Percentiles rank a stretch among this genome's conserved stretches.
These are phyloP conservation scores for Gymnosoma rotundatum DNA, from an alignment of 2,888 invertebrate species.

Conservation along the genomic window DNA sequence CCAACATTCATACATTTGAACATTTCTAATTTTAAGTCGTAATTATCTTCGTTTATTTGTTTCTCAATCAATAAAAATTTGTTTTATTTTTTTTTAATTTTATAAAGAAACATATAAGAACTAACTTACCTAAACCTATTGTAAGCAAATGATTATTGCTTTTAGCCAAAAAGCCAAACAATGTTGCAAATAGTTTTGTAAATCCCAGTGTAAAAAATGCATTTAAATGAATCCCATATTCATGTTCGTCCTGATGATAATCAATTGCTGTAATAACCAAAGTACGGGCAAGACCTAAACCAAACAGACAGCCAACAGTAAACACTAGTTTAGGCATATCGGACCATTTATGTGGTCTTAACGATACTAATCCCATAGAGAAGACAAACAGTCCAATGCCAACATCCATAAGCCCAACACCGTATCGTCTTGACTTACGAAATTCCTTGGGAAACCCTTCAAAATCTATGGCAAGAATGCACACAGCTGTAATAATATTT, in stretches of 20 bases:
- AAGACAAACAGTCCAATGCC: slow-evolving; percentile 95
- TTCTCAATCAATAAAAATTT: too few species aligned
- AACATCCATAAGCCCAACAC: slow-evolving; percentile 96
- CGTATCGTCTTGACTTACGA: slow-evolving; percentile 93
- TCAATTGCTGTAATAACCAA: slow-evolving; percentile 85
- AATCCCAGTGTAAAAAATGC: slow-evolving; percentile 97
- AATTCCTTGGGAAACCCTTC: slow-evolving; percentile 91
- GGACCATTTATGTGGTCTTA: slow-evolving; percentile 78
- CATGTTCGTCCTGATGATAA: slow-evolving; percentile 94
- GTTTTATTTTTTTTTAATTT: too few species aligned
- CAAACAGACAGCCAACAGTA: slow-evolving; percentile 82
- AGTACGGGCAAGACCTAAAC: slow-evolving; percentile 86
- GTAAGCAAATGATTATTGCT: slow-evolving; percentile 79
- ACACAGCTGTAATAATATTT: slow-evolving; percentile 88
- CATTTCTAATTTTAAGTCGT: too few species aligned
- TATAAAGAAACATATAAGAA: too few species aligned
- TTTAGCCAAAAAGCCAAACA: slow-evolving; percentile 75
- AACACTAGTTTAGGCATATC: slow-evolving; percentile 74
- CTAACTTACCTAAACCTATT: slow-evolving; percentile 79
- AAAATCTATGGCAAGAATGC: slow-evolving; percentile 98
- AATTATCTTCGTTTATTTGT: too few species aligned
- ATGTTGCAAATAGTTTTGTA: slow-evolving; percentile 88
- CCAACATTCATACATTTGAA: too few species aligned
- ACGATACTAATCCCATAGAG: slow-evolving; percentile 90
- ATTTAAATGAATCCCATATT: slow-evolving; percentile 99